A percentile compares a stretch with the other conserved stretches of the same genome.
phyloP scores from a whole-genome alignment of 2,797 vertebrate species.

The Staurois parvus region DNA sequence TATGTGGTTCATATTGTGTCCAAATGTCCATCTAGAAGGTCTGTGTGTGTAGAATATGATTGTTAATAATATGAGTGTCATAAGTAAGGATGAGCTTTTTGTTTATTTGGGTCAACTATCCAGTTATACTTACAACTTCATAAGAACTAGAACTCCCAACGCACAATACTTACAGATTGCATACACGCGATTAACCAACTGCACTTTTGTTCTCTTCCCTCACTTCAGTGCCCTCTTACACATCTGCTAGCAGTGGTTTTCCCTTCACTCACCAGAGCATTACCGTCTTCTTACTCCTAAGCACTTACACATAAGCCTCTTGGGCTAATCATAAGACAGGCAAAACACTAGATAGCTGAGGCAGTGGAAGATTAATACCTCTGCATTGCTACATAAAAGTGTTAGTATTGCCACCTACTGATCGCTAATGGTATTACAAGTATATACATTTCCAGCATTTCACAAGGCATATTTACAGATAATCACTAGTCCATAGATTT shows the following conservation, averaged over 20 bases:
- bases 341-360: conserved; percentile 36
- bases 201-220: neutral
- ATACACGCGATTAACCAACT: neutral
- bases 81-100: too few species aligned
- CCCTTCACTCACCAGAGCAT: conserved; percentile 21
- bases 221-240: conserved; percentile 2
- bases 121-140: too few species aligned
- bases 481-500: too few species aligned
- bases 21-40: too few species aligned
- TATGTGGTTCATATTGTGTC: too few species aligned
- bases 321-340: conserved; percentile 39
- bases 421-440: neutral
- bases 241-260: conserved; percentile 6
- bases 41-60: too few species aligned
- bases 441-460: neutral
- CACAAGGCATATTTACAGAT: too few species aligned
- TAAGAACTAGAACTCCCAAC: too few species aligned
- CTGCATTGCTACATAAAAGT: conserved; percentile 6
- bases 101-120: too few species aligned
- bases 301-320: conserved; percentile 48
- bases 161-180: too few species aligned
- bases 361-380: conserved; percentile 13
- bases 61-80: too few species aligned
- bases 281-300: conserved; percentile 43
- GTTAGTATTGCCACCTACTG: conserved; percentile 44